A percentile compares a stretch with the other conserved stretches of the same genome.
Evolutionary conservation across 2,888 invertebrate species (phyloP).

Genomic region (Argyra leucocephala): DNA sequence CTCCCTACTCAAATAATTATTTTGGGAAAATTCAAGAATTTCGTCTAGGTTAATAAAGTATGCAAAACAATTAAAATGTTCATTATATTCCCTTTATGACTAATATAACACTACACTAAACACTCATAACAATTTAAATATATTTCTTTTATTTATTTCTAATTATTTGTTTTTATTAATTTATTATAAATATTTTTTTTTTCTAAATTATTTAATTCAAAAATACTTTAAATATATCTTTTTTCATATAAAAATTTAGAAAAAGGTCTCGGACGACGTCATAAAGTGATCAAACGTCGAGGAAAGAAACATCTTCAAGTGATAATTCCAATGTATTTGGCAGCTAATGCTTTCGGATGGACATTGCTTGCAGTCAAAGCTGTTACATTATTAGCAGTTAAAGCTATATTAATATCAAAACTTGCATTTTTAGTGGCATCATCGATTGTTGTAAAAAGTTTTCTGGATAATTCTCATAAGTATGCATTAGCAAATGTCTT

Average conservation of each 20-base stretch:
- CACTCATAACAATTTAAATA: too few relatives aligned
- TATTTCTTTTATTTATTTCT: too few relatives aligned
- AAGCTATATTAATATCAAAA: conserved; percentile 59
- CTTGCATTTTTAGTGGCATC: conserved; percentile 56
- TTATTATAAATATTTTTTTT: too few relatives aligned
- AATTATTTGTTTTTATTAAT: too few relatives aligned
- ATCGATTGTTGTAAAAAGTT: conserved; percentile 51
- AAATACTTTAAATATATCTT: not conserved
- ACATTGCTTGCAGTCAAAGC: conserved; percentile 53
- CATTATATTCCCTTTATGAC: too few relatives aligned
- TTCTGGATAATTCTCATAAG: conserved; percentile 48
- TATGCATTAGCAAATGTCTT: not conserved
- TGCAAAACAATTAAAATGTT: too few relatives aligned
- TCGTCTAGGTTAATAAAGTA: too few relatives aligned
- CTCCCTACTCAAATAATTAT: too few relatives aligned
- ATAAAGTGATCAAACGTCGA: conserved; percentile 30
- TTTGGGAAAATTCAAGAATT: too few relatives aligned
- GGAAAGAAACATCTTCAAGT: conserved; percentile 55
- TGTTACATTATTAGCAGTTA: conserved; percentile 54
- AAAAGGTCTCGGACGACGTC: conserved; percentile 25
- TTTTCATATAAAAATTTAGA: conserved; percentile 13
- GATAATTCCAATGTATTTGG: conserved; percentile 56
- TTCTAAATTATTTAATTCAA: too few relatives aligned
- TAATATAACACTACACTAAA: too few relatives aligned
- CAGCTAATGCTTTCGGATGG: conserved; percentile 58